Evolutionary conservation across 2,888 invertebrate species (phyloP), one percentile per base, ranked within the genome.

Genomic region (Drosophila birchii): DNA sequence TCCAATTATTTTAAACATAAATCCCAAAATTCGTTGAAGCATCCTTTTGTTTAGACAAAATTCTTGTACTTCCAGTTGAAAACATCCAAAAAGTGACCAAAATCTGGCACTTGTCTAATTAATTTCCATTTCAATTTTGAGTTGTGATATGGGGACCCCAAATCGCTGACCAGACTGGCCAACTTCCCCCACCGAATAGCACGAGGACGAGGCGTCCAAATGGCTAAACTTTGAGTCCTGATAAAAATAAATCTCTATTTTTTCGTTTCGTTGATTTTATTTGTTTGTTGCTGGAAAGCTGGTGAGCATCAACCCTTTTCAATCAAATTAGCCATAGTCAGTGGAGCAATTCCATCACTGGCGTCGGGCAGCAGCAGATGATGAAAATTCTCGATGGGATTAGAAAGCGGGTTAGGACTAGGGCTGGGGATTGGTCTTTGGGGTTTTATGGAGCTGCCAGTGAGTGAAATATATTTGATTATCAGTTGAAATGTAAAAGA

Each of bases 281-380:
- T 76, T 73, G 74, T 80, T 81, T 80, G 79, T 45, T 43, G 26
- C 38, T 60, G 61, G n/a, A 14, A 36, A 45, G 11, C 41, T n/a
- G 32, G 8, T 14, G 49, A 14, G 38, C 54, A 32, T 54, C 58
- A 82, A 83, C 85, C 82, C 78, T 85, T 81, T 85, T 83, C 87
- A 83, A 83, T 87, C 88, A 87, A 85, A 85, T 83, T 79, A 76
- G 75, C 67, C 47, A 41, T 64, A 66, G 61, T 54, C 61, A 76
- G 64, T 58, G 59, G 63, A 78, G 76, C 68, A 59, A 68, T 71
- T 84, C 86, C 84, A 81, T 83, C 81, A 86, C 69, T 71, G 26
- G 44, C 59, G 56, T 36, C 43, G 58, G 16, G 51, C 36, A 36
- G 51, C 36, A 36, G 56, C 57, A 59, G 38, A 53, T 70, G 76